A percentile compares a stretch with the other conserved stretches of the same genome.
Conservation (phyloP, 2,888 invertebrate species). For the Cyaniris semiargus region DNA sequence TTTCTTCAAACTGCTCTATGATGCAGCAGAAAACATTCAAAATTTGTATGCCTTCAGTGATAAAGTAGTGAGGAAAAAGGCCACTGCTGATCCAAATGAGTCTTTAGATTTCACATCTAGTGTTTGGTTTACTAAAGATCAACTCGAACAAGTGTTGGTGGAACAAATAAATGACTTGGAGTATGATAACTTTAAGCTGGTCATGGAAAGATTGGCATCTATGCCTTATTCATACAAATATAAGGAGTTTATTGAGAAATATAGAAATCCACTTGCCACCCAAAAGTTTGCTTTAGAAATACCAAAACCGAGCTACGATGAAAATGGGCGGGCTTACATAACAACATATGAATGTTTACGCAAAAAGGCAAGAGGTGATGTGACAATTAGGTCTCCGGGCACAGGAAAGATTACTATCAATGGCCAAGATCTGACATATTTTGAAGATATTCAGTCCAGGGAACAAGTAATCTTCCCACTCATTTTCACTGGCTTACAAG, state of each 20-base stretch:
- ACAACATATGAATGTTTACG: slow-evolving; percentile 87
- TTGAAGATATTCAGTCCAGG: slow-evolving; percentile 84
- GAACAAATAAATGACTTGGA: slow-evolving; percentile 85
- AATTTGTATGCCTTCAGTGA: slow-evolving; percentile 86
- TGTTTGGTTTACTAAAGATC: slow-evolving; percentile 83
- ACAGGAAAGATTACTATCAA: slow-evolving; percentile 91
- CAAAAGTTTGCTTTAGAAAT: slow-evolving; percentile 82
- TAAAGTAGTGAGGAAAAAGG: slow-evolving; percentile 82
- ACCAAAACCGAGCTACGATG: slow-evolving; percentile 85
- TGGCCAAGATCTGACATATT: slow-evolving; percentile 88
- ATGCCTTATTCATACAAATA: slow-evolving; percentile 86
- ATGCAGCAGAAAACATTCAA: slow-evolving; percentile 85
- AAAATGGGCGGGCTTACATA: slow-evolving; percentile 85
- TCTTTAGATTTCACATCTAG: slow-evolving; percentile 65
- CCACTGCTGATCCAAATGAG: slow-evolving; percentile 80
- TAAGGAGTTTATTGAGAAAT: slow-evolving; percentile 87
- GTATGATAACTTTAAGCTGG: slow-evolving; percentile 85
- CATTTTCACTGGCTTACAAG: slow-evolving; percentile 87
- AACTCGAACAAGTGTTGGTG: slow-evolving; percentile 83
- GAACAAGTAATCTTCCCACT: slow-evolving; percentile 94
- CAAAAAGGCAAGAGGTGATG: slow-evolving; percentile 87
- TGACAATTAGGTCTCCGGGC: slow-evolving; percentile 90
- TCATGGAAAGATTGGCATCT: slow-evolving; percentile 85
- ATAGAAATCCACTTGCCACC: slow-evolving; percentile 80
- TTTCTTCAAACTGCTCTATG: slow-evolving; percentile 91